A percentile compares a stretch with the other conserved stretches of the same genome.
Conservation (phyloP, 2,888 invertebrate species). For the Amblyjoppa proteus region DNA sequence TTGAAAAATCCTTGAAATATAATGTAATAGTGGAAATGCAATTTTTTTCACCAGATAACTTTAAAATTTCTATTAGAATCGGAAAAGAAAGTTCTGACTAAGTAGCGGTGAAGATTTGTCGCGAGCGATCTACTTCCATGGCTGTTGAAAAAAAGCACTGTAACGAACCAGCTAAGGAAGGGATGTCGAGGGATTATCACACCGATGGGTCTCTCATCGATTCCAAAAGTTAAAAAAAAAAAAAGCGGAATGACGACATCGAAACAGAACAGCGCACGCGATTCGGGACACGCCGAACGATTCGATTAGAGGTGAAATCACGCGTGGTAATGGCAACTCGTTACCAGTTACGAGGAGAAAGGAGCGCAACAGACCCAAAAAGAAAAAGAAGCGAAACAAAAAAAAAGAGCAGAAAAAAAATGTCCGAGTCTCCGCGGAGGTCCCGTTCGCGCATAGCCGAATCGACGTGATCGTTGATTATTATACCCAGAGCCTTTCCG, state of each 20-base stretch:
- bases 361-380: slow-evolving; percentile 47
- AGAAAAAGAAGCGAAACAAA: slow-evolving; percentile 34
- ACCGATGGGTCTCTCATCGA: slow-evolving; percentile 16
- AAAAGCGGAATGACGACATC: neutral
- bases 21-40: no score
- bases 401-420: neutral
- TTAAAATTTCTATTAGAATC: neutral
- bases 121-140: no score
- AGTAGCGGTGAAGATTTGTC: neutral
- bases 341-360: slow-evolving; percentile 65
- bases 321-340: slow-evolving; percentile 68
- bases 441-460: slow-evolving; percentile 45
- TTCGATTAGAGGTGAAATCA: slow-evolving; percentile 70
- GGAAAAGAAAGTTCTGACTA: neutral
- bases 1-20: no score
- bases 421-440: slow-evolving; percentile 47
- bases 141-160: neutral
- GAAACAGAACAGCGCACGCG: slow-evolving; percentile 15
- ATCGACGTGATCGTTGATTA: slow-evolving; percentile 64
- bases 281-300: slow-evolving; percentile 51
- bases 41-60: neutral
- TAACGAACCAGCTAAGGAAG: neutral
- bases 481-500: slow-evolving; percentile 56
- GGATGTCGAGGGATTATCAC: slow-evolving; percentile 48
- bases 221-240: slow-evolving; percentile 7